Conservation (phyloP, 2,888 invertebrate species). For the Hedya salicella region DNA sequence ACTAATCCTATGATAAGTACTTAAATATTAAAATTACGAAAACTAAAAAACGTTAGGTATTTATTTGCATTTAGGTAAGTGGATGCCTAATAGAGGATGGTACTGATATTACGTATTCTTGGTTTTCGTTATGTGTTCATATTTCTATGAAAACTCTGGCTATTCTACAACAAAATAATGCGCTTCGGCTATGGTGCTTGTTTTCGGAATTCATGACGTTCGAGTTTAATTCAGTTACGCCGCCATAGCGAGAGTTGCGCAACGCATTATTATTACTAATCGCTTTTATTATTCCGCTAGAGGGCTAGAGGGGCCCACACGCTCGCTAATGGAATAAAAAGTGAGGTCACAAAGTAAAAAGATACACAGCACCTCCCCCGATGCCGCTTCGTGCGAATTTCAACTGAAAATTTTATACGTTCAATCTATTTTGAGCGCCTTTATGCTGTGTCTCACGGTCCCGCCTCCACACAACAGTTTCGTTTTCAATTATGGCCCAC, state of each 20-base stretch:
- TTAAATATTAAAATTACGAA: too few relatives aligned
- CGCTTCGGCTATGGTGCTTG: conserved; percentile 65
- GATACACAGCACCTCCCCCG: conserved; percentile 82
- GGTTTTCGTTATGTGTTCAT: too few relatives aligned
- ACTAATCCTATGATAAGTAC: too few relatives aligned
- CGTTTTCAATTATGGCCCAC: conserved; percentile 85
- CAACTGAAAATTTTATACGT: conserved; percentile 85
- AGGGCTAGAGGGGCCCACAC: conserved; percentile 82
- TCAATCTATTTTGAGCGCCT: conserved; percentile 84
- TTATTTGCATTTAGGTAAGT: too few relatives aligned
- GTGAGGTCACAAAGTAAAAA: conserved; percentile 85
- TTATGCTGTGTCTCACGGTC: conserved; percentile 82
- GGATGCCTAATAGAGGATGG: too few relatives aligned
- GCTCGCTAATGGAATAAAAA: conserved; percentile 85
- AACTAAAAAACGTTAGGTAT: too few relatives aligned
- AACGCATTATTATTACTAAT: conserved; percentile 82
- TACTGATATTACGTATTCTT: too few relatives aligned
- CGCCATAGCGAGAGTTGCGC: conserved; percentile 71
- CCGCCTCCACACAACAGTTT: conserved; percentile 79
- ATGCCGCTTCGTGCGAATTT: conserved; percentile 81
- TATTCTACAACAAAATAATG: conserved; percentile 65
- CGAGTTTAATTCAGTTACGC: conserved; percentile 78
- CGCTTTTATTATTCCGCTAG: conserved; percentile 84
- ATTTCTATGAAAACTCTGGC: too few relatives aligned
- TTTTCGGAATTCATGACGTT: conserved; percentile 65